These are phyloP conservation scores for Teleopsis dalmanni DNA, from an alignment of 1,140 invertebrate species.

Conservation along the genomic window DNA sequence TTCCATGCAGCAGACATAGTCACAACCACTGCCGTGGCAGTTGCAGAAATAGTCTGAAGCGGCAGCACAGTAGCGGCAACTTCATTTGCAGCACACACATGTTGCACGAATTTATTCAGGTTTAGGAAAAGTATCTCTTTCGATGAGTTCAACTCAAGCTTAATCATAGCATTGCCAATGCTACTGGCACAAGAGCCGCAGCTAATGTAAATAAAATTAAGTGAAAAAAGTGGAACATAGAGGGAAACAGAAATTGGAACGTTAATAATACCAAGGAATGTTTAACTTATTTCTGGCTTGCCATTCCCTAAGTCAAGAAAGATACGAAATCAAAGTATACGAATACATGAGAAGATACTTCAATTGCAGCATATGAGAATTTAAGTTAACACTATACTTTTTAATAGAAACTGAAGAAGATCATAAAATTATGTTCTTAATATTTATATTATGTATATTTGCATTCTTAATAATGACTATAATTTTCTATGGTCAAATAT, in stretches of 20 bases:
- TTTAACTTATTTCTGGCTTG: too few species aligned
- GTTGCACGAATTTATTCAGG: background rate
- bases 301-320: too few species aligned
- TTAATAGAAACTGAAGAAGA: background rate
- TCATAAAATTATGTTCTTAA: too few species aligned
- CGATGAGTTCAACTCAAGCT: background rate
- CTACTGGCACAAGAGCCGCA: background rate
- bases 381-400: background rate
- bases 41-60: background rate
- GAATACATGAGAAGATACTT: too few species aligned
- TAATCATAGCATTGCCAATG: background rate
- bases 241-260: too few species aligned
- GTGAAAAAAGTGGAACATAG: constrained; percentile 7
- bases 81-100: constrained; percentile 5
- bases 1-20: too few species aligned
- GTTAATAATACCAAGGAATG: constrained; percentile 9
- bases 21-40: background rate
- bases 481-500: too few species aligned
- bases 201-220: constrained; percentile 4
- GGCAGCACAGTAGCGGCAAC: background rate
- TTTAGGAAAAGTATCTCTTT: background rate
- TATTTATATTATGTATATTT: too few species aligned
- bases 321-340: too few species aligned
- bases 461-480: too few species aligned
- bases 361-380: too few species aligned